Evolutionary conservation across 2,888 invertebrate genomes (phyloP).

Genomic region (Esperia sulphurella): DNA sequence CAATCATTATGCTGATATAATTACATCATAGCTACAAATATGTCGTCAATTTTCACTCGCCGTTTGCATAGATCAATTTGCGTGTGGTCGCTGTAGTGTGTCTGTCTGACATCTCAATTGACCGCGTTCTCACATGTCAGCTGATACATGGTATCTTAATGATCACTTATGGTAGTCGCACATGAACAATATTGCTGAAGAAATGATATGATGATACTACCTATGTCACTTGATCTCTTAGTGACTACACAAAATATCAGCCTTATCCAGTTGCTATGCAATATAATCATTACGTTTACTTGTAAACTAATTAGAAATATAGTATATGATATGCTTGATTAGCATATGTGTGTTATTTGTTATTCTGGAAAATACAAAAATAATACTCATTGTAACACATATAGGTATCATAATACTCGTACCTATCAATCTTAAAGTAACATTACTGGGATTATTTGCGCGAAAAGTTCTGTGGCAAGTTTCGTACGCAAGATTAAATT

Average conservation of each 20-base stretch:
- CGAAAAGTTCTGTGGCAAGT: too few relatives aligned
- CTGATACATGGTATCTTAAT: conserved; percentile 32
- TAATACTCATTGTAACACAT: not conserved
- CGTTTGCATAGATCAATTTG: conserved; percentile 12
- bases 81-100: conserved; percentile 7
- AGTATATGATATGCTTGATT: too few relatives aligned
- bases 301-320: too few relatives aligned
- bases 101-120: conserved; percentile 18
- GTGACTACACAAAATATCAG: not conserved
- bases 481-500: too few relatives aligned
- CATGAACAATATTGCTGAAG: conserved; percentile 24
- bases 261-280: too few relatives aligned
- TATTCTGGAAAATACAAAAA: too few relatives aligned
- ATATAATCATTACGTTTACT: too few relatives aligned
- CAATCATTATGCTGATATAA: too few relatives aligned
- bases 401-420: not conserved
- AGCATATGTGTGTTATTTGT: too few relatives aligned
- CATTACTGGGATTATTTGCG: too few relatives aligned
- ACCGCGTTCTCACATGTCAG: conserved; percentile 26
- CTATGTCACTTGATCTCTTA: conserved; percentile 20
- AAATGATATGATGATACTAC: conserved; percentile 4
- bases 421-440: not conserved
- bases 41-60: too few relatives aligned
- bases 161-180: conserved; percentile 28
- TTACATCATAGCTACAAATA: too few relatives aligned